Evolutionary conservation across 92 coral and sea anemone genomes (phyloP), one percentile per base, ranked within the genome.

Genomic region (Epizoanthus ramosus): DNA sequence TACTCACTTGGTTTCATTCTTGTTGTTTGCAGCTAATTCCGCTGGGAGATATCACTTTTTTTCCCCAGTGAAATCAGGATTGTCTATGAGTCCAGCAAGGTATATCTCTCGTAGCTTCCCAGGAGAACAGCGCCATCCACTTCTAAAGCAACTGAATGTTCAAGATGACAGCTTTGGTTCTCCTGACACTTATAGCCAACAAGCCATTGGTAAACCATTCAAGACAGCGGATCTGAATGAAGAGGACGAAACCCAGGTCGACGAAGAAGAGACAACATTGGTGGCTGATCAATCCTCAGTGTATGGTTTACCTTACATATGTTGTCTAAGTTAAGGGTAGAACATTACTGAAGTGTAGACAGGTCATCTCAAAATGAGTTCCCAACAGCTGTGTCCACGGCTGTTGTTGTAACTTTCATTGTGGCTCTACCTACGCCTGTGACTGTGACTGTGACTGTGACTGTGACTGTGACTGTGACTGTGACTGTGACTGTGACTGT

Each of bases 101-200:
- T 69, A 76, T 18, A 76, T 76, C 60, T 77, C 82, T 61, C 82
- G 71, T 14, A 77, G 82, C 68, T 59, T 77, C 28, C 71, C 82
- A 14, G 82, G 82, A 61, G 82, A 77, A 39, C 71, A 61, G 23
- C 57, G 22, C 10, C 10, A 41, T 22, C 58, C 28, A 5, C 23
- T 63, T 8, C 15, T 60, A 43, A 61, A 65, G 28, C 71, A 61
- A 39, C 17, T 43, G 6, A 41, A 6, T 63, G 71, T 61, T 43
- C 15, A 33, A 22, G 57, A 63, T 12, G 59, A 43, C 39, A 14
- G 52, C 45, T 19, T 41, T 67, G 50, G 18, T 8, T 25, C 72
- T 17, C 22, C 28, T 19, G 35, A 37, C 37, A 24, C 31, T 33
- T 39, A 9, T 16, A 58, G 80, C 16, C 60, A 57, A 5, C 45